A percentile compares a stretch with the other conserved stretches of the same genome.
phyloP scores from a whole-genome alignment of 2,888 invertebrate genomes.

The Frankliniella intonsa region DNA sequence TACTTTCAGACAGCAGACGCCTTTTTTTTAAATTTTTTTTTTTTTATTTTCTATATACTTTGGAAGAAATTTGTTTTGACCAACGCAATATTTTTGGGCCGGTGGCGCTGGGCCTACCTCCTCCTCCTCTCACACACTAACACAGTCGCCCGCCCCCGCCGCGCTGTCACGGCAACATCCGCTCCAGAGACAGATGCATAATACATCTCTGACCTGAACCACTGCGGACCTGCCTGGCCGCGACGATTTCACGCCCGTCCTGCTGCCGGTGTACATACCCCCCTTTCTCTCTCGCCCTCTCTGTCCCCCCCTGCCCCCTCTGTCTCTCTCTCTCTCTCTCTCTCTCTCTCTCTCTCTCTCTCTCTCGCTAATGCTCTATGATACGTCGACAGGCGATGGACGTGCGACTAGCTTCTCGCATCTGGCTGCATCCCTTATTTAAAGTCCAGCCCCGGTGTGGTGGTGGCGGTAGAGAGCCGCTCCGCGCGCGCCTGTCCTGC shows the following conservation, averaged over 20 bases:
- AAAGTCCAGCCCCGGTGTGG: not conserved
- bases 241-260: no score
- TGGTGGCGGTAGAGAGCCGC: no score
- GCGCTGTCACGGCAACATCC: not conserved
- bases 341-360: not conserved
- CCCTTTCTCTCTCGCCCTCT: not conserved
- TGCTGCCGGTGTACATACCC: not conserved
- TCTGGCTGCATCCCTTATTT: constrained; percentile 14
- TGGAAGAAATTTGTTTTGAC: no score
- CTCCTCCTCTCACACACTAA: no score
- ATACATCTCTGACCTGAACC: not conserved
- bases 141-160: not conserved
- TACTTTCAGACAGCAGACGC: no score
- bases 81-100: no score
- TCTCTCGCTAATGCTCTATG: not conserved
- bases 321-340: not conserved
- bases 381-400: not conserved
- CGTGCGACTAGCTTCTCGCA: constrained; percentile 10
- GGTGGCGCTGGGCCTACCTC: no score
- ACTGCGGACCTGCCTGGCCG: no score
- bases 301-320: not conserved
- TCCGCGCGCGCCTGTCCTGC: no score
- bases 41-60: no score
- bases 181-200: not conserved
- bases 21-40: no score